Conservation (phyloP, 2,888 invertebrate genomes). For the Stenurella melanura region DNA sequence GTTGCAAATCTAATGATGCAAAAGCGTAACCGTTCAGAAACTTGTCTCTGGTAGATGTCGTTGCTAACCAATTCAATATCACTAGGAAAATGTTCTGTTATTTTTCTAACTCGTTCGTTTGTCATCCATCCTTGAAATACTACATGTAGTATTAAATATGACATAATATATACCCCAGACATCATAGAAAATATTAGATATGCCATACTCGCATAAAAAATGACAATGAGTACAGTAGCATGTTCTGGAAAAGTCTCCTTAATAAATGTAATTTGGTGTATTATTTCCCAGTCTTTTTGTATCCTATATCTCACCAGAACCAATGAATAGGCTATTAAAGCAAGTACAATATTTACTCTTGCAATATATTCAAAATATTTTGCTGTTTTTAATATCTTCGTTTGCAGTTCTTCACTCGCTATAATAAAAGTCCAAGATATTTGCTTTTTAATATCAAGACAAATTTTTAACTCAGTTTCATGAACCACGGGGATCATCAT, state of each 20-base stretch:
- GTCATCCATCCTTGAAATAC: neutral
- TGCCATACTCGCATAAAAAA: conserved; percentile 1
- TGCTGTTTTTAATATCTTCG: neutral
- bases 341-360: conserved; percentile 12
- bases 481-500: neutral
- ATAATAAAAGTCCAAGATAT: neutral
- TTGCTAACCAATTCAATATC: neutral
- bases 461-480: neutral
- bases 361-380: conserved; percentile 1
- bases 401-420: neutral
- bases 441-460: neutral
- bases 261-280: conserved; percentile 16
- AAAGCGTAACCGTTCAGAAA: conserved; percentile 1
- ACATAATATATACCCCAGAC: neutral
- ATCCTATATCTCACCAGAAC: neutral
- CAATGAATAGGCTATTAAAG: neutral
- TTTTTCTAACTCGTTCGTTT: neutral
- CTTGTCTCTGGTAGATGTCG: conserved; percentile 9
- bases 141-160: neutral
- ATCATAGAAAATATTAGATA: conserved; percentile 2
- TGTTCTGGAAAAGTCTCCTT: conserved; percentile 10
- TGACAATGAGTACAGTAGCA: neutral
- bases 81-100: conserved; percentile 5
- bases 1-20: neutral
- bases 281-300: conserved; percentile 28